These are phyloP conservation scores for Calephelis perditalis DNA, from an alignment of 2,888 invertebrate genomes.

Conservation along the genomic window DNA sequence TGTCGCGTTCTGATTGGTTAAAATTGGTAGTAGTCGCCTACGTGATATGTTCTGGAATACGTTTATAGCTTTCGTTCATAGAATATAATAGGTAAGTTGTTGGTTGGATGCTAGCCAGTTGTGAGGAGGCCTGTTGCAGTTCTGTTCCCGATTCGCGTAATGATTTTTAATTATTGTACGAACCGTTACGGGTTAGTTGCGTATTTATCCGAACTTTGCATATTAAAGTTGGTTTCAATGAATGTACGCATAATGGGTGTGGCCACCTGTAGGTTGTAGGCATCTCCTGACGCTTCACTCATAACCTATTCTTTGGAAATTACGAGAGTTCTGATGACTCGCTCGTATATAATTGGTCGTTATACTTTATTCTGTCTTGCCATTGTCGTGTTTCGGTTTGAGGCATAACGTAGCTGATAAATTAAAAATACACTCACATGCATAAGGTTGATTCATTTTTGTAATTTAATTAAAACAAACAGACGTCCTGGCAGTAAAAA, in stretches of 20 bases:
- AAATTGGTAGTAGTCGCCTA: constrained; percentile 75
- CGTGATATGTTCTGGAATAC: constrained; percentile 78
- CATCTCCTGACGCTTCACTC: neutral
- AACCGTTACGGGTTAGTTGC: constrained; percentile 54
- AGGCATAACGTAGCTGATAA: too few relatives aligned
- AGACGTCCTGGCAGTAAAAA: too few relatives aligned
- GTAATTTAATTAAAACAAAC: too few relatives aligned
- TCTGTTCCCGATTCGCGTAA: constrained; percentile 57
- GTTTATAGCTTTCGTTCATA: constrained; percentile 73
- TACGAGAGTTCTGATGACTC: neutral
- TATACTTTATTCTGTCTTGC: too few relatives aligned
- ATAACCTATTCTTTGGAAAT: constrained; percentile 8
- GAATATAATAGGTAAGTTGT: constrained; percentile 76
- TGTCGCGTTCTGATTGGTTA: constrained; percentile 76
- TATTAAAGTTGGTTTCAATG: constrained; percentile 32
- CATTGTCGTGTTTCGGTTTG: too few relatives aligned
- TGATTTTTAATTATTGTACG: constrained; percentile 64
- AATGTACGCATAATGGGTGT: constrained; percentile 21
- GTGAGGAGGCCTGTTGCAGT: constrained; percentile 58
- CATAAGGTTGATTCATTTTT: too few relatives aligned
- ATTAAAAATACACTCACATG: too few relatives aligned
- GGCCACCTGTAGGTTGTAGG: constrained; percentile 23
- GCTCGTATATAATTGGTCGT: too few relatives aligned
- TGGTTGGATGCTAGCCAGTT: constrained; percentile 68
- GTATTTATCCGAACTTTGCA: constrained; percentile 41